These are phyloP conservation scores for Ceramica pisi DNA, from an alignment of 2,888 invertebrate genomes.

Conservation along the genomic window DNA sequence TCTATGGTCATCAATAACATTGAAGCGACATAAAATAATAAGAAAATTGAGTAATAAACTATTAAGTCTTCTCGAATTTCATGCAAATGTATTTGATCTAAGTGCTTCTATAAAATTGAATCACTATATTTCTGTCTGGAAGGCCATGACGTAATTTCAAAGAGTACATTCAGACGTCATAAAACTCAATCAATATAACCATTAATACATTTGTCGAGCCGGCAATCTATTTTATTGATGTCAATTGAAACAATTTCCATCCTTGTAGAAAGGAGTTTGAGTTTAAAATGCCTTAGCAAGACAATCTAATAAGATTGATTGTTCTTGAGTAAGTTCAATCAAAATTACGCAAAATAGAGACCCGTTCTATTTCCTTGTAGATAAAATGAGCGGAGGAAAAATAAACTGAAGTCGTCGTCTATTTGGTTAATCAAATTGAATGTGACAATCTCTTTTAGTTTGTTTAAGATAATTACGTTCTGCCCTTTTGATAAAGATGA, in stretches of 20 bases:
- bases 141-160: slow-evolving; percentile 55
- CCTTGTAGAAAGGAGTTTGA: slow-evolving; percentile 12
- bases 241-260: slow-evolving; percentile 24
- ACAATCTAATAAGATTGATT: slow-evolving; percentile 59
- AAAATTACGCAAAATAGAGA: slow-evolving; percentile 60
- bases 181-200: slow-evolving; percentile 70
- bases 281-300: slow-evolving; percentile 35
- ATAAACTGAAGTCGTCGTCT: background rate
- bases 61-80: slow-evolving; percentile 17
- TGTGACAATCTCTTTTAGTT: background rate
- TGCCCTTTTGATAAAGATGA: too few species aligned
- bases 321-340: slow-evolving; percentile 54
- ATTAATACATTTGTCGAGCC: slow-evolving; percentile 69
- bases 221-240: slow-evolving; percentile 62
- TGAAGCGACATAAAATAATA: slow-evolving; percentile 9
- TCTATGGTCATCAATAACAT: background rate
- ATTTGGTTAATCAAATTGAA: background rate
- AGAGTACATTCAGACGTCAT: slow-evolving; percentile 60
- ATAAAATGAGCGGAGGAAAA: slow-evolving; percentile 11
- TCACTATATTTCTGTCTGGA: slow-evolving; percentile 41
- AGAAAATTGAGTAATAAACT: slow-evolving; percentile 7
- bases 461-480: too few species aligned
- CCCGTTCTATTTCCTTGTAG: slow-evolving; percentile 33
- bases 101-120: slow-evolving; percentile 59
- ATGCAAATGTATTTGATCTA: slow-evolving; percentile 39